Percentiles rank a stretch among this genome's conserved stretches.
These are phyloP conservation scores for Habropoda laboriosa DNA, from an alignment of 1,140 invertebrate species.

Conservation along the genomic window DNA sequence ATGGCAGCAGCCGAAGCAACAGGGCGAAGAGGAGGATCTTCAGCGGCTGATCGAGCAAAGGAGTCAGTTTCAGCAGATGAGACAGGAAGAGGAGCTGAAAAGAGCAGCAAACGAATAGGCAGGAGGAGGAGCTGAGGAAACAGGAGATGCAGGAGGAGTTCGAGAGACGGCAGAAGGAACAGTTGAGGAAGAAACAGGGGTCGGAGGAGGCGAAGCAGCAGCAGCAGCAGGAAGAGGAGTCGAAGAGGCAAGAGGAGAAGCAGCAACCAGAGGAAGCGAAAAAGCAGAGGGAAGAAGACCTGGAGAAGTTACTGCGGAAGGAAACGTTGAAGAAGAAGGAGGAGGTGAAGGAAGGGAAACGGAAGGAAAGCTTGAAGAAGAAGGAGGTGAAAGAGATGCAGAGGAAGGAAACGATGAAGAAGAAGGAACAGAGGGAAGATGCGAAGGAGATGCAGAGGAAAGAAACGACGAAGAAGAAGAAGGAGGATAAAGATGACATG, in stretches of 20 bases:
- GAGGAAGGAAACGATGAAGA: background rate
- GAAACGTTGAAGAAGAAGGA: background rate
- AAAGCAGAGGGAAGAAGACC: conserved; percentile 1
- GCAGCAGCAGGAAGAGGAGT: conserved; percentile 3
- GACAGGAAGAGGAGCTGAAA: conserved; percentile 34
- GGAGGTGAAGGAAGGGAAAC: conserved; percentile 9
- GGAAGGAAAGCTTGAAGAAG: conserved; percentile 6
- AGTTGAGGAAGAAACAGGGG: conserved; percentile 27
- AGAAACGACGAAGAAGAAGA: too few species aligned
- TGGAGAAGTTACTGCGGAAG: conserved; percentile 9
- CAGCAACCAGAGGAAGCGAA: conserved; percentile 12
- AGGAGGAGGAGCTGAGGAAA: conserved; percentile 26
- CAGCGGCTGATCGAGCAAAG: conserved; percentile 54
- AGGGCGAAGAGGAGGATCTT: conserved; percentile 25
- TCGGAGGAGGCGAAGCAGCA: conserved; percentile 9
- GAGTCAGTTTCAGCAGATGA: conserved; percentile 25
- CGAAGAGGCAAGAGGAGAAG: background rate
- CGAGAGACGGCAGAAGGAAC: conserved; percentile 19
- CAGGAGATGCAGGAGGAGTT: conserved; percentile 28
- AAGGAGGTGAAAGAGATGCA: background rate
- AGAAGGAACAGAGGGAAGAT: background rate
- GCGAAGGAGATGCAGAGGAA: background rate
- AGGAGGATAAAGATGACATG: conserved; percentile 32
- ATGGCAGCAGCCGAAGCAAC: conserved; percentile 7
- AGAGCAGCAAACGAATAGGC: conserved; percentile 35